Percentiles rank a stretch among this genome's conserved stretches.
These are phyloP conservation scores for Clarias platycephalus DNA, from an alignment of 2,797 vertebrate genomes.

Conservation along the genomic window DNA sequence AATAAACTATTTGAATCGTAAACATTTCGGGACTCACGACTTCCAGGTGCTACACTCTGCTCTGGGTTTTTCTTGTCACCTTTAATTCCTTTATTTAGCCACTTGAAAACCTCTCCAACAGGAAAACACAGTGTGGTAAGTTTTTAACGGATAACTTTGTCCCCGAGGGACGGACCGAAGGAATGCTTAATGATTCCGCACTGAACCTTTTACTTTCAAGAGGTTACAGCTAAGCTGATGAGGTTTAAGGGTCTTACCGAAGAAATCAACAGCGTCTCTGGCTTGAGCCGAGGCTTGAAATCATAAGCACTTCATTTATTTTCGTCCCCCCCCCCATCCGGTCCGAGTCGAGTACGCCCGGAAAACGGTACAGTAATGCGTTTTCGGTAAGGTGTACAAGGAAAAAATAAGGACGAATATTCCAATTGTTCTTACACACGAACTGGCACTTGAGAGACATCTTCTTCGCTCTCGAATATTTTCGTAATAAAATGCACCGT, in stretches of 20 bases:
- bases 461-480: neutral
- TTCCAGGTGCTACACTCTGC: neutral
- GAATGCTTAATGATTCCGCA: neutral
- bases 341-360: too few relatives aligned
- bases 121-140: neutral
- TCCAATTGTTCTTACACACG: neutral
- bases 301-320: neutral
- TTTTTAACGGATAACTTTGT: neutral
- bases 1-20: neutral
- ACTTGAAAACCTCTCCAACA: neutral
- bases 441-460: neutral
- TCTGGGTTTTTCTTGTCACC: neutral
- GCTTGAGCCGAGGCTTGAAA: neutral
- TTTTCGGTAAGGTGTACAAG: neutral
- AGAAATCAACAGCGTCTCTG: neutral
- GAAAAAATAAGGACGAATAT: neutral
- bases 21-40: neutral
- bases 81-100: neutral
- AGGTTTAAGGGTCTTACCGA: constrained; percentile 6
- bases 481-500: constrained; percentile 1
- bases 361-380: neutral
- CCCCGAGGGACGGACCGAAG: neutral
- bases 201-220: constrained; percentile 5
- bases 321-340: neutral
- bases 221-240: constrained; percentile 4